Base-by-base conservation (phyloP, 2,888 invertebrate genomes). In the Cosmia trapezina region DNA sequence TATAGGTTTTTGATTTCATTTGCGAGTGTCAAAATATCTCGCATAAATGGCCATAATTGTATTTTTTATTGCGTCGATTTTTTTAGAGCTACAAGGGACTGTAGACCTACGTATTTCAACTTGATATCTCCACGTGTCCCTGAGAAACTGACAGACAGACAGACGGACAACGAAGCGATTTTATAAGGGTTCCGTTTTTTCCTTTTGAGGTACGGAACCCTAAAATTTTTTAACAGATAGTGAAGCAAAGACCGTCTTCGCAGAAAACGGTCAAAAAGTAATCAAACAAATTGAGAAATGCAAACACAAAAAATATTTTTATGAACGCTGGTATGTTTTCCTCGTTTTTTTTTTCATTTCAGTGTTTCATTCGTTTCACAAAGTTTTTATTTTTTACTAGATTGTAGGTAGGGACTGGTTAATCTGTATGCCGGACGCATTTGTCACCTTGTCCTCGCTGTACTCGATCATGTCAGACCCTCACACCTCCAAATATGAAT, bases 301-400 rank as follows among this genome's bases (percentile, higher is more conserved):
- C 60, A 71, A 54, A 76, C 53, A 76, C 22, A 61, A 69, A n/a
- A n/a, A n/a, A n/a, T n/a, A n/a, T n/a, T n/a, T n/a, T n/a, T n/a
- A n/a, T n/a, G n/a, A n/a, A n/a, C n/a, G n/a, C 51, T 45, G 67
- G 33, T 54, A 70, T 49, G 70, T 77, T 76, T 76, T 59, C n/a
- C 22, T 37, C 43, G 22, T 62, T 77, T 53, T 70, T 77, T 53
- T 70, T 77, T 37, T 28, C 1, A 70, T 77, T 63, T 53, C 28
- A 17, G 17, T 47, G n/a, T 64, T 53, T 22, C 53, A 12, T 63
- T 63, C 41, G 22, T 71, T 49, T 49, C 43, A 63, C 49, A 45
- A 37, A 57, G 57, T 53, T 51, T 51, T 8, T 19, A n/a, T 47
- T 53, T 22, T 54, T 51, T 63, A 41, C 5, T 43, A 17, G 17